Evolutionary conservation across 2,888 invertebrate species (phyloP).

Genomic region (Apamea epomidion): DNA sequence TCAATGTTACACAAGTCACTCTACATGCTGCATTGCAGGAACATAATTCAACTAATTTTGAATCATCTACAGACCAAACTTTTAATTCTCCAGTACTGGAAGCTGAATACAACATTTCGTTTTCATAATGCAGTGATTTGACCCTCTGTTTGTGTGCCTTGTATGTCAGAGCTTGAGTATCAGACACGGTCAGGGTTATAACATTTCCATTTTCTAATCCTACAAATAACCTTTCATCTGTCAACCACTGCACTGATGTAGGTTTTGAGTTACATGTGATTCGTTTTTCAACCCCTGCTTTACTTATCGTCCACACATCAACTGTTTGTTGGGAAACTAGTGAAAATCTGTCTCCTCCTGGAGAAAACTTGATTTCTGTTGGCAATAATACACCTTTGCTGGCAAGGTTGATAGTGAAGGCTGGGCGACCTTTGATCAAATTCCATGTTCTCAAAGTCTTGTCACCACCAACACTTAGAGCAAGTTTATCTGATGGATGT

Average conservation of each 20-base stretch:
- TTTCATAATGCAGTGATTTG: constrained; percentile 91
- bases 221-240: constrained; percentile 91
- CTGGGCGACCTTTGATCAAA: constrained; percentile 96
- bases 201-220: constrained; percentile 95
- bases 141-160: constrained; percentile 92
- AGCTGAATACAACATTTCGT: constrained; percentile 92
- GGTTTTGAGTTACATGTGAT: constrained; percentile 93
- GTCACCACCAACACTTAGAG: constrained; percentile 96
- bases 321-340: constrained; percentile 93
- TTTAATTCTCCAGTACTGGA: constrained; percentile 95
- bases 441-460: constrained; percentile 97
- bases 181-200: constrained; percentile 89
- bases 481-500: constrained; percentile 97
- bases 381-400: constrained; percentile 91
- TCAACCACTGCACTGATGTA: constrained; percentile 92
- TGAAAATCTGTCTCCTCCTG: constrained; percentile 94
- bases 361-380: constrained; percentile 93
- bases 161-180: constrained; percentile 84
- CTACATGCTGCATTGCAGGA: constrained; percentile 92
- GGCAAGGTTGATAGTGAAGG: constrained; percentile 96
- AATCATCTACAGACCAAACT: constrained; percentile 91
- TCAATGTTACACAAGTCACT: constrained; percentile 93
- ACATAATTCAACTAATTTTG: constrained; percentile 88
- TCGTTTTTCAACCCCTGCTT: constrained; percentile 93
- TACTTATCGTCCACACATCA: constrained; percentile 95